Evolutionary conservation across 2,888 invertebrate species (phyloP).

Genomic region (Athalia cordata): DNA sequence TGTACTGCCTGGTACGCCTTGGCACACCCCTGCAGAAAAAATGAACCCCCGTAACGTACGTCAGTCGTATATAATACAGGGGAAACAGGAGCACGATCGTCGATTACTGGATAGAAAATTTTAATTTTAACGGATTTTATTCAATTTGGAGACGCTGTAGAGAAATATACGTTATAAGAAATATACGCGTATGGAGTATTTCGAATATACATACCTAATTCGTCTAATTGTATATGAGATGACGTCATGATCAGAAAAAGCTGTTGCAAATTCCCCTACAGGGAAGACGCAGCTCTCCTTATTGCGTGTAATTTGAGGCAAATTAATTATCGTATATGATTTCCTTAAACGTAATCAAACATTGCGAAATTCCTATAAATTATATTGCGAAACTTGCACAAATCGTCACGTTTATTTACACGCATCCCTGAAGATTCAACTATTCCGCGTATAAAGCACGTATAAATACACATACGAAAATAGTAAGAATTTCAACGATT

Average conservation of each 20-base stretch:
- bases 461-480: background rate
- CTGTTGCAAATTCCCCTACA: background rate
- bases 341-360: conserved; percentile 35
- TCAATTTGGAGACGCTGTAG: too few relatives aligned
- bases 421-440: background rate
- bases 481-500: background rate
- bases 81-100: too few relatives aligned
- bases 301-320: background rate
- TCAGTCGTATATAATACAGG: too few relatives aligned
- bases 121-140: too few relatives aligned
- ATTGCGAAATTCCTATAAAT: conserved; percentile 13
- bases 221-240: too few relatives aligned
- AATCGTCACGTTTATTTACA: background rate
- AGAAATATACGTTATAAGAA: too few relatives aligned
- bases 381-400: conserved; percentile 8
- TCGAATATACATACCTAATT: too few relatives aligned
- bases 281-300: too few relatives aligned
- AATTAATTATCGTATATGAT: conserved; percentile 37
- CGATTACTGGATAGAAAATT: too few relatives aligned
- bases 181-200: too few relatives aligned
- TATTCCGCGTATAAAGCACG: background rate
- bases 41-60: background rate
- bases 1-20: conserved; percentile 20
- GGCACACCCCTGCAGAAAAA: conserved; percentile 28
- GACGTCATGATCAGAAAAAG: background rate